phyloP scores from a whole-genome alignment of 1,140 invertebrate species.

The Cherax quadricarinatus region DNA sequence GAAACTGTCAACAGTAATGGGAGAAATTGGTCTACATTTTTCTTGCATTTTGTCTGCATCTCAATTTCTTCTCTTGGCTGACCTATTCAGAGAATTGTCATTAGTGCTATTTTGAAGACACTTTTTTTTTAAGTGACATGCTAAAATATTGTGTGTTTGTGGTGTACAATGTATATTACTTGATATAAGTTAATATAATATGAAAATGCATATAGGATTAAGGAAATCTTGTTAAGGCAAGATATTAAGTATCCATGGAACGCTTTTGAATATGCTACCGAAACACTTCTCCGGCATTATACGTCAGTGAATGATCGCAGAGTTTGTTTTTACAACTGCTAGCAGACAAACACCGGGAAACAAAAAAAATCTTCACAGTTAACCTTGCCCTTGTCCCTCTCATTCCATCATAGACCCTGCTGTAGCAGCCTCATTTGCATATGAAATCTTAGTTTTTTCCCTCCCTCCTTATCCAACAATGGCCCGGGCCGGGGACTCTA shows the following conservation, averaged over 20 bases:
- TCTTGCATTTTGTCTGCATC: not conserved
- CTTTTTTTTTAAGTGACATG: not conserved
- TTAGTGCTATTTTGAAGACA: not conserved
- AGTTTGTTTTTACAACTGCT: not conserved
- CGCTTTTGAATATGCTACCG: not conserved
- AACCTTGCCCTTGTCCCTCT: conserved; percentile 30
- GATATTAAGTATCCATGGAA: too few species aligned
- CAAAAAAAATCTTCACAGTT: conserved; percentile 43
- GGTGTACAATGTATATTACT: not conserved
- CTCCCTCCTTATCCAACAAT: conserved; percentile 25
- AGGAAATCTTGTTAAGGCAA: too few species aligned
- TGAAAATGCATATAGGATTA: too few species aligned
- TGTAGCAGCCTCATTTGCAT: conserved; percentile 53
- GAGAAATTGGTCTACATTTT: not conserved
- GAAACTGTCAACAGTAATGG: conserved; percentile 3
- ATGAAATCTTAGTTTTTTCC: conserved; percentile 61
- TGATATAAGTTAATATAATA: too few species aligned
- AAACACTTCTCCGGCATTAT: not conserved
- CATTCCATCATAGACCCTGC: conserved; percentile 24
- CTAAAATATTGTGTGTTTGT: not conserved
- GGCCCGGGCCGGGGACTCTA: not conserved
- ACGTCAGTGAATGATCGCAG: not conserved
- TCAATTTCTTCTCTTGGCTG: not conserved
- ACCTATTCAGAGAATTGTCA: not conserved
- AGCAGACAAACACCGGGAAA: not conserved